Base-by-base conservation (phyloP, 2,113 vertebrate species). In the Bothrops jararaca region DNA sequence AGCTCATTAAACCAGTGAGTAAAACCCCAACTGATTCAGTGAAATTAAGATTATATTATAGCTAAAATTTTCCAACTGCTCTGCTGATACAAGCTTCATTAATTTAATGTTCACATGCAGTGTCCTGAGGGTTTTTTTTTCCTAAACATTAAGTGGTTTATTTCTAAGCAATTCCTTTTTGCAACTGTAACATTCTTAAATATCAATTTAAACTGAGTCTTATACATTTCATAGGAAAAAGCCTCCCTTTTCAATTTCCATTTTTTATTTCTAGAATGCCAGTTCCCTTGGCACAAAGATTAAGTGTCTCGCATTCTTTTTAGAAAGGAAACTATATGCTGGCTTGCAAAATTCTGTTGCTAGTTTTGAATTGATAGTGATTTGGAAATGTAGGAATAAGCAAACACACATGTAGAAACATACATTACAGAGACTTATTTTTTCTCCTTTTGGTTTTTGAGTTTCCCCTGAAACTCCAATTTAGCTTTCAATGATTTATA, bases 301-400 rank as follows among this genome's bases (percentile, higher is more conserved):
- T 92, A 94, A 96, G 92, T 91, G 93, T 92, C 95, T 96, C 94
- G 95, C 22, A 20, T 91, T 57, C 3, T 85, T 29, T 9, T 87
- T 12, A 15, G n/a, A 48, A 48, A 86, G 18, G 60, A 34, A 87
- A 52, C 24, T 2, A 86, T 45, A 86, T 39, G 26, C 24, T 85
- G 34, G 22, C n/a, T 69, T 52, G 45, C 52, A 92, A 92, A 80
- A 6, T 56, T 56, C 42, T 45, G 18, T 48, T 24, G 58, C 13
- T 53, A 45, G 74, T 34, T 34, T 64, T 87, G 42, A 87, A 60
- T 87, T 13, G 34, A 64, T 86, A 91, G 60, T 52, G n/a, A 64
- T 87, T 52, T 50, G 60, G 15, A 39, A 64, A 5, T 64, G 18
- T 34, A 20, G 52, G 26, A 60, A 50, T 60, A 57, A 60, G 56